Conservation (phyloP, 2,113 vertebrate species). For the Rhinoderma darwinii region DNA sequence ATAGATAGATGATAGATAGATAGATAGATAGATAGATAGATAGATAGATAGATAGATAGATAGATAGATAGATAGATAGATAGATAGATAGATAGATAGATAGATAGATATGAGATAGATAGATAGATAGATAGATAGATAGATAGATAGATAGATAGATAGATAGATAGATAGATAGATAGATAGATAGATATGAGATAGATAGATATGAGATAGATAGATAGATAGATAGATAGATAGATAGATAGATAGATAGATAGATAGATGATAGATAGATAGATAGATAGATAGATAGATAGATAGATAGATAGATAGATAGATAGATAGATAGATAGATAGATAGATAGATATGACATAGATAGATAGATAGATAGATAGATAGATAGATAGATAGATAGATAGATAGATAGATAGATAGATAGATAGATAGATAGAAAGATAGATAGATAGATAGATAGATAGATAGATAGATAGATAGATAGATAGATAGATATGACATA, state of each 20-base stretch:
- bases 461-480: not conserved
- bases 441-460: not conserved
- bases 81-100: not conserved
- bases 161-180: not conserved
- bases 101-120: not conserved
- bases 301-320: no score
- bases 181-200: not conserved
- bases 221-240: not conserved
- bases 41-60: not conserved
- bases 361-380: constrained; percentile 1
- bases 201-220: not conserved
- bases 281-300: not conserved
- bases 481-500: not conserved
- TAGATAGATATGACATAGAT: not conserved
- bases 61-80: not conserved
- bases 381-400: not conserved
- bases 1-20: not conserved
- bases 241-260: not conserved
- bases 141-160: not conserved
- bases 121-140: not conserved
- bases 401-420: not conserved
- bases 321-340: no score
- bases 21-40: no score
- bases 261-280: not conserved
- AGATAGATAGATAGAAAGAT: not conserved